Evolutionary conservation across 1,140 invertebrate species (phyloP), one percentile per base, ranked within the genome.

Genomic region (Zaprionus lachaisei): DNA sequence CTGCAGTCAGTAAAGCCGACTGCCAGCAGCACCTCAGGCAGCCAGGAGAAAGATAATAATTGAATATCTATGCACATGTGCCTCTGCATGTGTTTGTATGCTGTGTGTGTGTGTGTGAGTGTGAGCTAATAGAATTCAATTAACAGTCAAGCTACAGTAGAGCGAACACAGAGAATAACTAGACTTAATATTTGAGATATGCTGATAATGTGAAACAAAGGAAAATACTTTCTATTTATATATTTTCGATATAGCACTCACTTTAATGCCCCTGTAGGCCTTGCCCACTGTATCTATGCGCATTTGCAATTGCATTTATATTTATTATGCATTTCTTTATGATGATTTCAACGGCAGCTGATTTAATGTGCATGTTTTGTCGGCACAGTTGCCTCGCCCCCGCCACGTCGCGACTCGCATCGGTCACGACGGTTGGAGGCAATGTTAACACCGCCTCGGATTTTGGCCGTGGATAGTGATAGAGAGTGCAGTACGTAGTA

Each of bases 371-470:
- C 78, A 78, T 80, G 69, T 80, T 79, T 64, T 60, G 24, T 31
- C 38, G 69, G 14, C 31, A 31, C 31, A 31, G 31, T 31, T 9
- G 9, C 31, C 31, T 31, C 31, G 38, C 38, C 38, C 12, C 38
- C 5, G 38, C 15, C 57, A 38, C 58, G 51, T 31, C 58, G 41
- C 54, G 49, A 34, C 31, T 34, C 24, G 41, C 20, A 62, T 55
- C 49, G 77, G 85, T 89, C 85, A 89, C 85, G 85, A 89, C 38
- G 38, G 81, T 84, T 74, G 79, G 74, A 71, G 74, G 78, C 83
- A 75, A 80, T 82, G 83, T 83, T 89, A 81, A 81, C 83, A 87
- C 83, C 83, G 83, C 68, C 72, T 79, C 54, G 68, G 75, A 79
- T 84, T 84, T 83, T 63, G 67, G 70, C 64, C 56, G 55, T 24